Evolutionary conservation across 2,113 vertebrate genomes (phyloP).

Genomic region (Hepsetus odoe): DNA sequence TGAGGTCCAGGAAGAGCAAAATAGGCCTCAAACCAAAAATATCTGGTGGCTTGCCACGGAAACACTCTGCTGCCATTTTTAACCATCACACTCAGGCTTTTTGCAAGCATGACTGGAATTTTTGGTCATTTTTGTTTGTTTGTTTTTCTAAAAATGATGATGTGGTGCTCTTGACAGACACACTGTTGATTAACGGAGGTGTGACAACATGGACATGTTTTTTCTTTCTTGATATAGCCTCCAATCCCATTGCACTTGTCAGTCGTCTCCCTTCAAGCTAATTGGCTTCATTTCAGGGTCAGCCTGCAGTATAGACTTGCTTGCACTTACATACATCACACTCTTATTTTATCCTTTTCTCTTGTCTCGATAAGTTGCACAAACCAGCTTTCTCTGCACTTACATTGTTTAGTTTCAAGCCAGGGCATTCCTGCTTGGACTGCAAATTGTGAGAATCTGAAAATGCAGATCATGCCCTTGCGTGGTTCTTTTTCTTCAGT

Average conservation of each 20-base stretch:
- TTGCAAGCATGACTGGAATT: slow-evolving; percentile 40
- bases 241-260: slow-evolving; percentile 32
- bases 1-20: not conserved
- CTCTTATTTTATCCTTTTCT: slow-evolving; percentile 53
- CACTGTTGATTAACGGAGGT: slow-evolving; percentile 11
- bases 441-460: slow-evolving; percentile 2
- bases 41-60: slow-evolving; percentile 24
- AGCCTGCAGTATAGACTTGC: slow-evolving; percentile 53
- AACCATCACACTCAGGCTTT: slow-evolving; percentile 26
- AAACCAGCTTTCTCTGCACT: slow-evolving; percentile 69
- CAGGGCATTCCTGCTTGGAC: not conserved
- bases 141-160: not conserved
- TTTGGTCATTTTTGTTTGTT: slow-evolving; percentile 19
- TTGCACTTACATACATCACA: slow-evolving; percentile 70
- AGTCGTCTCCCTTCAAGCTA: slow-evolving; percentile 59
- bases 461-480: slow-evolving; percentile 16
- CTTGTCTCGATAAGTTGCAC: slow-evolving; percentile 70
- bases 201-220: slow-evolving; percentile 9
- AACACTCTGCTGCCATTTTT: slow-evolving; percentile 17
- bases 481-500: slow-evolving; percentile 29
- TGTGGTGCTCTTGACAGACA: slow-evolving; percentile 29
- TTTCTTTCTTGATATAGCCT: not conserved
- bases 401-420: slow-evolving; percentile 50
- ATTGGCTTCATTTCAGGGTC: slow-evolving; percentile 59
- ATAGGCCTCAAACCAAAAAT: slow-evolving; percentile 24